These are phyloP conservation scores for Drosophila melanogaster DNA, from an alignment of 1,140 invertebrate species.

Conservation along the genomic window Release_6_plus_ISO1_MT NT_037436.4:3682501-3683000, in stretches of 20 bases:
- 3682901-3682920: constrained; percentile 32
- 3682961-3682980: constrained; percentile 81
- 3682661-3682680: constrained; percentile 52
- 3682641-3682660: constrained; percentile 64
- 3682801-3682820: constrained; percentile 40
- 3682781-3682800: constrained; percentile 24
- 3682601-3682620: constrained; percentile 66
- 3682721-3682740: constrained; percentile 58
- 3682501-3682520: constrained; percentile 28
- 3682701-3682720: constrained; percentile 6
- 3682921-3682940: constrained; percentile 65
- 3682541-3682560: constrained; percentile 25
- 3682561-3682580: constrained; percentile 37
- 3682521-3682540: constrained; percentile 6
- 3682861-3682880: constrained; percentile 82
- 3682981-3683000: constrained; percentile 72
- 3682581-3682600: constrained; percentile 53
- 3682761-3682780: constrained; percentile 47
- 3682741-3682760: constrained; percentile 76
- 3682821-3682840: not conserved
- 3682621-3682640: constrained; percentile 58
- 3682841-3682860: constrained; percentile 55
- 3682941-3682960: constrained; percentile 79
- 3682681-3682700: constrained; percentile 5
- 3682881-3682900: constrained; percentile 72